Percentiles rank a stretch among this genome's conserved stretches.
These are phyloP conservation scores for Manduca sexta DNA, from an alignment of 1,140 invertebrate species.

Conservation along the genomic window DNA sequence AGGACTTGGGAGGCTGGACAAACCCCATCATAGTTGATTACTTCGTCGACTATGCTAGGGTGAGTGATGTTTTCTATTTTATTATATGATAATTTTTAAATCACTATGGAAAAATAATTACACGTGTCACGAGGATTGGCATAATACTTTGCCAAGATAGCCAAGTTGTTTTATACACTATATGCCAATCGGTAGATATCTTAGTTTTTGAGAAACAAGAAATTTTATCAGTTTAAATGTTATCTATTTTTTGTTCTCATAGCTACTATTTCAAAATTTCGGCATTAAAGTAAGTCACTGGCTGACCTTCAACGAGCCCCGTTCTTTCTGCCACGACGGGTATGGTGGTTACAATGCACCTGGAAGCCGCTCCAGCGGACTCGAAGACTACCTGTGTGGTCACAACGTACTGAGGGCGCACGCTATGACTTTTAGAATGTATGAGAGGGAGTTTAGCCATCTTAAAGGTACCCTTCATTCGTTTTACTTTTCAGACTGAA, in stretches of 20 bases:
- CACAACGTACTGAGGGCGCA: constrained; percentile 69
- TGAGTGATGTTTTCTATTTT: constrained; percentile 23
- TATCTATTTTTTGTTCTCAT: too few species aligned
- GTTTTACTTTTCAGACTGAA: too few species aligned
- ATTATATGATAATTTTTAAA: too few species aligned
- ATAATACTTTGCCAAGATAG: too few species aligned
- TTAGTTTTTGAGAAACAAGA: too few species aligned
- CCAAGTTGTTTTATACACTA: too few species aligned
- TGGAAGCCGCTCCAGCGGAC: constrained; percentile 48
- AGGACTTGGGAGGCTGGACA: constrained; percentile 65
- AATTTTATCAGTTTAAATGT: too few species aligned
- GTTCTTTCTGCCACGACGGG: constrained; percentile 52
- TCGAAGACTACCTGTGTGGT: constrained; percentile 66
- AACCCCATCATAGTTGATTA: constrained; percentile 71
- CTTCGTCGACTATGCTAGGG: constrained; percentile 73
- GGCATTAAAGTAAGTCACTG: constrained; percentile 73
- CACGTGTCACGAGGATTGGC: too few species aligned
- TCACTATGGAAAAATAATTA: too few species aligned
- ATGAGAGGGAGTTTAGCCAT: constrained; percentile 43
- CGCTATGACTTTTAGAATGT: constrained; percentile 48
- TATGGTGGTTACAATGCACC: constrained; percentile 67
- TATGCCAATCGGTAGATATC: too few species aligned
- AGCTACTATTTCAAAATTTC: constrained; percentile 74
- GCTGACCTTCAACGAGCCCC: constrained; percentile 74
- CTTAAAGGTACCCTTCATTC: neutral